phyloP scores from a whole-genome alignment of 2,113 vertebrate genomes.

The Asarcornis scutulata region DNA sequence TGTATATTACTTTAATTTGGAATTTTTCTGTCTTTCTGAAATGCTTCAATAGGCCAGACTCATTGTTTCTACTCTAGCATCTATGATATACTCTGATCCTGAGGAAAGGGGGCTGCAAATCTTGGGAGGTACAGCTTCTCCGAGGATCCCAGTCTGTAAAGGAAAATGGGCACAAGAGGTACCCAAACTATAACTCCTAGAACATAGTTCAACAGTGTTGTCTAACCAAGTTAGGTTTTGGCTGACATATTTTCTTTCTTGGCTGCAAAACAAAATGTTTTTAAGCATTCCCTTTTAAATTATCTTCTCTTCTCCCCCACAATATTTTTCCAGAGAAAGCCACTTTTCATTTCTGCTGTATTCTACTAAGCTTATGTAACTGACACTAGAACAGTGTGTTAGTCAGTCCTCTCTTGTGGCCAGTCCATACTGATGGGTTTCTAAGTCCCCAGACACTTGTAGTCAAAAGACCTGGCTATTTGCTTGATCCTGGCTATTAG shows the following conservation, averaged over 20 bases:
- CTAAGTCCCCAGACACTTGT: background rate
- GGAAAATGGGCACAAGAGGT: background rate
- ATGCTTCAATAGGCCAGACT: background rate
- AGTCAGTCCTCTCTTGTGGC: background rate
- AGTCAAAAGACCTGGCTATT: background rate
- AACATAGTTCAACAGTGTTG: background rate
- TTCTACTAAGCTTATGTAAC: background rate
- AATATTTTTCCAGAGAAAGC: conserved; percentile 7
- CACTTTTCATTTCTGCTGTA: background rate
- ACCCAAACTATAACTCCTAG: background rate
- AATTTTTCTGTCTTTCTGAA: background rate
- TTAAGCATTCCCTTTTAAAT: conserved; percentile 5
- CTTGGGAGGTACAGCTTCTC: background rate
- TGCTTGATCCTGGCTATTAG: background rate
- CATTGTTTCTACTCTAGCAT: background rate
- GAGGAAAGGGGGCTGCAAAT: background rate
- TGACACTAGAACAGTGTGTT: background rate
- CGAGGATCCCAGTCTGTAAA: background rate
- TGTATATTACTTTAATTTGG: background rate
- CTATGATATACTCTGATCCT: background rate
- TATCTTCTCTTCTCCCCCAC: background rate
- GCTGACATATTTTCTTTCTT: background rate
- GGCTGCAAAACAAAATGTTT: background rate
- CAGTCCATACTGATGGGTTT: background rate
- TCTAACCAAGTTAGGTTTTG: background rate